Percentiles rank a stretch among this genome's conserved stretches.
Evolutionary conservation across 1,140 invertebrate genomes (phyloP).

Genomic region (Diuraphis noxia): DNA sequence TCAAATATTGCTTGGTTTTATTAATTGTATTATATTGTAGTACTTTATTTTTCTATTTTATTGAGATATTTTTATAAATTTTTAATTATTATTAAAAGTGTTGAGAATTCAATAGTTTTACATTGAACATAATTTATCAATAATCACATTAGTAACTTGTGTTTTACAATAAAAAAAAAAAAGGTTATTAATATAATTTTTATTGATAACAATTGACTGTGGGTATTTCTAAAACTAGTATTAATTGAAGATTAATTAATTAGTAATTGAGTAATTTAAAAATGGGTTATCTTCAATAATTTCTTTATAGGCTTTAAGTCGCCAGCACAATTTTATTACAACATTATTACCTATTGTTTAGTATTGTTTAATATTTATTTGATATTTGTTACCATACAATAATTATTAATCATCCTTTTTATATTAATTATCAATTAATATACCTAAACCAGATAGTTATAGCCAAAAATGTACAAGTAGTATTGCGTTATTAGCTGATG

Average conservation of each 20-base stretch:
- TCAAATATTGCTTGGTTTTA: neutral
- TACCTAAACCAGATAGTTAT: too few relatives aligned
- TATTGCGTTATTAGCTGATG: too few relatives aligned
- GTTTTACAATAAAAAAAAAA: neutral
- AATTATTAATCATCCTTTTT: too few relatives aligned
- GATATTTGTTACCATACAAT: neutral
- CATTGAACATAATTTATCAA: neutral
- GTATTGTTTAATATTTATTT: neutral
- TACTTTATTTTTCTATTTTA: neutral
- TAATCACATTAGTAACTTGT: neutral
- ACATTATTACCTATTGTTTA: neutral
- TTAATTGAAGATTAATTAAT: constrained; percentile 6
- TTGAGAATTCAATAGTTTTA: neutral
- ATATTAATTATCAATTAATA: too few relatives aligned
- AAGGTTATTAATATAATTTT: neutral
- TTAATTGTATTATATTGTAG: neutral
- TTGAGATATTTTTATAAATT: neutral
- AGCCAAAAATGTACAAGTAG: too few relatives aligned
- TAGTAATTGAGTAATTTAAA: neutral
- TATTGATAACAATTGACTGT: constrained; percentile 16
- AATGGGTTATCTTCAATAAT: neutral
- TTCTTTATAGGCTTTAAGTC: neutral
- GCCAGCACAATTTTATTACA: neutral
- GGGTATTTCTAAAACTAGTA: neutral
- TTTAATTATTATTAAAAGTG: neutral